These are phyloP conservation scores for Tragulus kanchil DNA, from an alignment of 2,113 vertebrate species.

Conservation along the genomic window DNA sequence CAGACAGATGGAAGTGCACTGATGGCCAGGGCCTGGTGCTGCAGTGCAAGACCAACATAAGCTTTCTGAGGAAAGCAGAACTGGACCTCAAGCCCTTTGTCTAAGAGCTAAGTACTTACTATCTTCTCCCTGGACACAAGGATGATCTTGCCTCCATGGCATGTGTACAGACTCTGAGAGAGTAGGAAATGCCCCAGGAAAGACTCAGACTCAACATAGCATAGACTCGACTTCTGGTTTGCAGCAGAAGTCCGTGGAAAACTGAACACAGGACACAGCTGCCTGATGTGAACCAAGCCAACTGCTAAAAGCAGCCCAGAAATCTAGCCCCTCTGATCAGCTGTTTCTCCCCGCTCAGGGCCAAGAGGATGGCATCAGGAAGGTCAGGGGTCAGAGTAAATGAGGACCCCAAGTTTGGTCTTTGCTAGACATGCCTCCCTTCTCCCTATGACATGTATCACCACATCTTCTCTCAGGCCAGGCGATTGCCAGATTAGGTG, in stretches of 20 bases:
- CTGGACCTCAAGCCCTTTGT: not conserved
- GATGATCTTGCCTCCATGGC: not conserved
- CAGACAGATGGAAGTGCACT: not conserved
- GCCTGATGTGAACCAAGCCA: not conserved
- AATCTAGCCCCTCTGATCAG: not conserved
- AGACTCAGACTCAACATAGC: not conserved
- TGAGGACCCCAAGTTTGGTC: not conserved
- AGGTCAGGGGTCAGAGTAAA: not conserved
- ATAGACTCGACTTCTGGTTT: not conserved
- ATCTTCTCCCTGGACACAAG: not conserved
- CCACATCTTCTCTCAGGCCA: not conserved
- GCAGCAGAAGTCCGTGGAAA: not conserved
- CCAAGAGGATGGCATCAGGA: not conserved
- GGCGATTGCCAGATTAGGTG: slow-evolving; percentile 18
- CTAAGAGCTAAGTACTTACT: not conserved
- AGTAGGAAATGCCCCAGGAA: not conserved
- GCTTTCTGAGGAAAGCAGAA: not conserved
- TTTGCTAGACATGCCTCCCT: not conserved
- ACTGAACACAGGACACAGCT: not conserved
- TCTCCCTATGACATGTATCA: not conserved
- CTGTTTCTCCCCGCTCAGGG: not conserved
- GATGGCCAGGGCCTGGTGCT: not conserved
- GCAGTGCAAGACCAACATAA: not conserved
- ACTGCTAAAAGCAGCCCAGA: not conserved
- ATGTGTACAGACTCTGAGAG: not conserved